Conservation (phyloP, 2,113 vertebrate genomes). For the Arvicanthis niloticus region DNA sequence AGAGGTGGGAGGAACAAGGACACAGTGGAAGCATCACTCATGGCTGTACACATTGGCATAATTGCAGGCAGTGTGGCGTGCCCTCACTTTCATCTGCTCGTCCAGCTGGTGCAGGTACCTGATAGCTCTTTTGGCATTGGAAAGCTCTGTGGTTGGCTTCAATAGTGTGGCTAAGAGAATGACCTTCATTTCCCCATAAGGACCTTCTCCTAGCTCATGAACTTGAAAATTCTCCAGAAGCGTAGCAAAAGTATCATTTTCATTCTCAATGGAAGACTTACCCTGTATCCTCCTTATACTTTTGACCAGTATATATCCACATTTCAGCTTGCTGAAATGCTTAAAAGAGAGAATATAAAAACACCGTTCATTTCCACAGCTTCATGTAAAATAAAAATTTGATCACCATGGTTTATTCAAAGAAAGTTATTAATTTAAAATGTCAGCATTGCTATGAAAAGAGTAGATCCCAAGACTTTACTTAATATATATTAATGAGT, state of each 20-base stretch:
- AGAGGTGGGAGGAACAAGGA: constrained; percentile 25
- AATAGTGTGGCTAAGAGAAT: not conserved
- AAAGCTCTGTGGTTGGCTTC: constrained; percentile 35
- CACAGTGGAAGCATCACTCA: constrained; percentile 4
- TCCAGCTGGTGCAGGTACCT: constrained; percentile 62
- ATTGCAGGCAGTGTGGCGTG: not conserved
- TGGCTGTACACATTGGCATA: constrained; percentile 9
- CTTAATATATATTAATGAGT: constrained; percentile 11
- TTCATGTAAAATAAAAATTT: not conserved
- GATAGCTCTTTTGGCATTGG: constrained; percentile 57
- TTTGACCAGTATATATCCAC: not conserved
- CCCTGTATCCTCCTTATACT: too few species aligned
- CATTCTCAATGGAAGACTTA: not conserved
- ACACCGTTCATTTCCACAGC: constrained; percentile 1
- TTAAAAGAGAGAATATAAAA: constrained; percentile 53
- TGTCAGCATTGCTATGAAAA: constrained; percentile 4
- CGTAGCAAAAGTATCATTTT: not conserved
- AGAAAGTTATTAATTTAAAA: constrained; percentile 53
- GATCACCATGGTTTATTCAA: constrained; percentile 23
- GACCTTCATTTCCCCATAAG: constrained; percentile 60
- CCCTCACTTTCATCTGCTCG: constrained; percentile 60
- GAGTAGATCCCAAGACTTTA: not conserved
- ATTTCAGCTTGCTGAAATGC: not conserved
- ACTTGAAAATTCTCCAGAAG: not conserved
- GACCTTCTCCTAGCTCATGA: not conserved